phyloP scores from a whole-genome alignment of 1,140 invertebrate genomes.

The Drosophila kurseongensis region DNA sequence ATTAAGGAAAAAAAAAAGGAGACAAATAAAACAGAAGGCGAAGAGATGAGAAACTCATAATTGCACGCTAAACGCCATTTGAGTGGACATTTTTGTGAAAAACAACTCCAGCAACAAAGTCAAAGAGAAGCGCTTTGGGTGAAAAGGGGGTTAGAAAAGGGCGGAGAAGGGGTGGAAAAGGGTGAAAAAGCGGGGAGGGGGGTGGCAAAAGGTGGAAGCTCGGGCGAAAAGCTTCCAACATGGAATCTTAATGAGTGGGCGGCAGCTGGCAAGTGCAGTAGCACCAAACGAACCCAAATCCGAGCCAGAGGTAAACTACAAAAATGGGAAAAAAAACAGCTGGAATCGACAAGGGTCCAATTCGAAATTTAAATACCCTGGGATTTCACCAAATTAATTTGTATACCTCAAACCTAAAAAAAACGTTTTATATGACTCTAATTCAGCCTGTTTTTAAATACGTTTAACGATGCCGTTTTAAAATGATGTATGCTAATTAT shows the following conservation, averaged over 20 bases:
- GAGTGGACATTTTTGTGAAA: constrained; percentile 74
- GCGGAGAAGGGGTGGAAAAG: no score
- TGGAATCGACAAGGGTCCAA: background rate
- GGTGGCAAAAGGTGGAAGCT: background rate
- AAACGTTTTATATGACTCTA: background rate
- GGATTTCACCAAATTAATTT: background rate
- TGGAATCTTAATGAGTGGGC: constrained; percentile 49
- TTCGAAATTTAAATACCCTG: constrained; percentile 1
- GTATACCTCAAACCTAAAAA: no score
- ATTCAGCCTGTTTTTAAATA: no score
- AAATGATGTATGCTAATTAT: no score
- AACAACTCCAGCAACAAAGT: constrained; percentile 39
- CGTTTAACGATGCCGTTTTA: no score
- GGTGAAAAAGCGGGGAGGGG: background rate
- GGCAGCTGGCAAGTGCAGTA: constrained; percentile 24
- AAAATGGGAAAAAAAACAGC: constrained; percentile 4
- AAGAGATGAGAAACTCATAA: constrained; percentile 59
- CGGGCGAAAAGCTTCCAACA: constrained; percentile 20
- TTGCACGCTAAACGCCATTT: constrained; percentile 79
- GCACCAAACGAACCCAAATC: constrained; percentile 2
- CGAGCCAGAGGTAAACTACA: constrained; percentile 2
- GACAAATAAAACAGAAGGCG: constrained; percentile 25
- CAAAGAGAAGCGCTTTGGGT: constrained; percentile 27
- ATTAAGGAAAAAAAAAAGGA: constrained; percentile 12
- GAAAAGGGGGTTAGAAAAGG: constrained; percentile 5